phyloP scores from a whole-genome alignment of 1,140 invertebrate species.

The Achroia grisella region DNA sequence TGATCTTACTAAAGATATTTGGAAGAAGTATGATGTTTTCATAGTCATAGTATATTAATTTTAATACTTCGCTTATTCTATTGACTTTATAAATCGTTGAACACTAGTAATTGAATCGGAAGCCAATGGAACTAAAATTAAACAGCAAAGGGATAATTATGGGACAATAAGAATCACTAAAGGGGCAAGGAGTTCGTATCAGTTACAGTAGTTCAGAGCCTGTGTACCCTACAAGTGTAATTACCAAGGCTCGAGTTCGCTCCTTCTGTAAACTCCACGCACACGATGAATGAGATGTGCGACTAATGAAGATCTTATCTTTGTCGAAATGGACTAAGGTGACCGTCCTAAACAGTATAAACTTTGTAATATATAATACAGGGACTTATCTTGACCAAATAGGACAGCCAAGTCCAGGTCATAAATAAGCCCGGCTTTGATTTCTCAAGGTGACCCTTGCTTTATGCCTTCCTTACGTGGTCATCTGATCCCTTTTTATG shows the following conservation, averaged over 20 bases:
- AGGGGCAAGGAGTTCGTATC: constrained; percentile 20
- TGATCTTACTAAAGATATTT: too few relatives aligned
- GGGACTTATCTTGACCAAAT: constrained; percentile 55
- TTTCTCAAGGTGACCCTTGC: constrained; percentile 60
- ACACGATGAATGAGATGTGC: constrained; percentile 59
- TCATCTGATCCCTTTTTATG: constrained; percentile 56
- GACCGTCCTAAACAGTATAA: constrained; percentile 47
- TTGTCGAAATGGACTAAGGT: constrained; percentile 52
- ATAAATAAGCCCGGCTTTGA: constrained; percentile 67
- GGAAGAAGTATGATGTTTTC: too few relatives aligned
- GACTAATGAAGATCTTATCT: constrained; percentile 70
- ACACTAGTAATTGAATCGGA: too few relatives aligned
- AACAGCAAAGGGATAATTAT: constrained; percentile 6
- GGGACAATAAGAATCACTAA: constrained; percentile 11
- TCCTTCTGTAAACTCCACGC: constrained; percentile 35
- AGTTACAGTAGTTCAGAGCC: constrained; percentile 20
- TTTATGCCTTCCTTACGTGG: constrained; percentile 37
- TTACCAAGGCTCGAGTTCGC: constrained; percentile 33
- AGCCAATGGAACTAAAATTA: too few relatives aligned
- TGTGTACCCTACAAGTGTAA: constrained; percentile 49
- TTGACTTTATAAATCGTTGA: too few relatives aligned
- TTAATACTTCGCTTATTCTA: too few relatives aligned
- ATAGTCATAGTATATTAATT: too few relatives aligned
- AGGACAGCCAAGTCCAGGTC: constrained; percentile 47
- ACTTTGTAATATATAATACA: constrained; percentile 50